Evolutionary conservation across 1,140 invertebrate genomes (phyloP).

Genomic region (Drosophila tropicalis): DNA sequence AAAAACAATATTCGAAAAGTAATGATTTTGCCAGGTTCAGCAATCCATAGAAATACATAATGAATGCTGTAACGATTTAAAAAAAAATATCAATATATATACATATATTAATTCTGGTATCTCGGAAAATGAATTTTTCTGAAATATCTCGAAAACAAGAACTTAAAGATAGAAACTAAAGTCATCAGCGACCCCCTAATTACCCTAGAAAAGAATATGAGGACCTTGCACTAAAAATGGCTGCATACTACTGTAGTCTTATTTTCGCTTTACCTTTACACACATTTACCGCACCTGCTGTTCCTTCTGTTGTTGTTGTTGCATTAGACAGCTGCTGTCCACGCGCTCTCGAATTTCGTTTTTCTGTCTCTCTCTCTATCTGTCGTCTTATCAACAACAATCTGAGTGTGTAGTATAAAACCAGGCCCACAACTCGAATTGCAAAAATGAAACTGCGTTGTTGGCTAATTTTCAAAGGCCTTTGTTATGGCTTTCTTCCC

Average conservation of each 20-base stretch:
- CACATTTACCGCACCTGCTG: slow-evolving; percentile 59
- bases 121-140: no score
- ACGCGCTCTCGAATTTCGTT: slow-evolving; percentile 67
- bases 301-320: slow-evolving; percentile 26
- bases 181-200: no score
- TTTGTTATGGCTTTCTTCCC: slow-evolving; percentile 14
- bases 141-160: no score
- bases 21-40: no score
- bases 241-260: background rate
- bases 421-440: slow-evolving; percentile 35
- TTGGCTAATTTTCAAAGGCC: slow-evolving; percentile 46
- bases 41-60: no score
- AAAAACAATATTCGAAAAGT: no score
- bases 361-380: slow-evolving; percentile 38
- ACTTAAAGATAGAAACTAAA: no score
- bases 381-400: slow-evolving; percentile 9
- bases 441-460: slow-evolving; percentile 39
- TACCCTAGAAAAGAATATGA: no score
- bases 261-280: slow-evolving; percentile 1
- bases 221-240: no score
- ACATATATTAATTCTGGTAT: no score
- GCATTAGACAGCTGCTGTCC: slow-evolving; percentile 56
- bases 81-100: no score
- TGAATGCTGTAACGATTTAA: no score
- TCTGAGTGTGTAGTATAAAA: slow-evolving; percentile 23